phyloP scores from a whole-genome alignment of 2,888 invertebrate species.

The Pseudanteris insignis region DNA sequence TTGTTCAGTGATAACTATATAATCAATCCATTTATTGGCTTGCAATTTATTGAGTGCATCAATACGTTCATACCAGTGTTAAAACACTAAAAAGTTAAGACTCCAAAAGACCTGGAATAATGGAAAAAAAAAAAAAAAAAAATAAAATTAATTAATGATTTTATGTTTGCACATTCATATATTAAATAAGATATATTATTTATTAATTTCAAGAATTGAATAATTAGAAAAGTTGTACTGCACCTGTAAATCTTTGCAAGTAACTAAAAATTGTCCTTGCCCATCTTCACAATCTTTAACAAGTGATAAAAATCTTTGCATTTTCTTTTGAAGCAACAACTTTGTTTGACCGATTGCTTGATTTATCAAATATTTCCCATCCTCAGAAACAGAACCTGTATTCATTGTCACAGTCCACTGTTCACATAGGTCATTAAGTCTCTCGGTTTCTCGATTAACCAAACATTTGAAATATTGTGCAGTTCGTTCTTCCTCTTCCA shows the following conservation, averaged over 20 bases:
- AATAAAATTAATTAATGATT: too few relatives aligned
- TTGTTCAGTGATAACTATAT: too few relatives aligned
- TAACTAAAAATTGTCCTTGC: slow-evolving; percentile 69
- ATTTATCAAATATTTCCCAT: slow-evolving; percentile 71
- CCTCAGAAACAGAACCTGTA: slow-evolving; percentile 66
- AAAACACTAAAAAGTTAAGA: too few relatives aligned
- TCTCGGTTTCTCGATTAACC: slow-evolving; percentile 69
- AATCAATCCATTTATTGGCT: too few relatives aligned
- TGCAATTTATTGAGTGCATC: too few relatives aligned
- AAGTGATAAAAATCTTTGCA: slow-evolving; percentile 76
- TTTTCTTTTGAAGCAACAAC: slow-evolving; percentile 79
- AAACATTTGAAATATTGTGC: slow-evolving; percentile 66
- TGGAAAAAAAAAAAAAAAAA: neutral
- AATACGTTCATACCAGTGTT: too few relatives aligned
- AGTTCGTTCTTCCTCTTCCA: slow-evolving; percentile 57
- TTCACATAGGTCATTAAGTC: slow-evolving; percentile 69
- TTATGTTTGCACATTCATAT: neutral
- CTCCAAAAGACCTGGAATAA: too few relatives aligned
- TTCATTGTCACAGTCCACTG: slow-evolving; percentile 69
- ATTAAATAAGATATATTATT: too few relatives aligned
- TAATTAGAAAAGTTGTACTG: too few relatives aligned
- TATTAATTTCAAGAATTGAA: too few relatives aligned
- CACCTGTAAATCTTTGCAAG: slow-evolving; percentile 80
- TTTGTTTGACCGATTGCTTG: slow-evolving; percentile 82
- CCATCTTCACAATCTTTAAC: slow-evolving; percentile 64